A percentile compares a stretch with the other conserved stretches of the same genome.
These are phyloP conservation scores for Teleiodes luculella DNA, from an alignment of 2,888 invertebrate genomes.

Conservation along the genomic window DNA sequence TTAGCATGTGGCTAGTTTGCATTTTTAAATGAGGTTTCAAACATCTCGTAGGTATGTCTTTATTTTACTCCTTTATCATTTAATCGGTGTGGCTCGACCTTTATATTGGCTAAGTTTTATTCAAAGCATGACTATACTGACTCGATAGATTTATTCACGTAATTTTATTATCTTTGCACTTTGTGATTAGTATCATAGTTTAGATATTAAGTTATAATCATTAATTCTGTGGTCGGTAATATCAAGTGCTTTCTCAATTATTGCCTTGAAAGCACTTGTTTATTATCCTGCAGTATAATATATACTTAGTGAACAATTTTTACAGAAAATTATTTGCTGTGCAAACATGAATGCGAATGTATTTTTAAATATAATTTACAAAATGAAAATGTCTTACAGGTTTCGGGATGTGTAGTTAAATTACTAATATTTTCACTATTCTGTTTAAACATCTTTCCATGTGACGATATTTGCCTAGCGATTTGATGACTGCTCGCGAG, in stretches of 20 bases:
- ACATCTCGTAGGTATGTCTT: not conserved
- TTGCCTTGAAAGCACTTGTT: not conserved
- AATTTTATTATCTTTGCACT: constrained; percentile 4
- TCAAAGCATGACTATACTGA: constrained; percentile 11
- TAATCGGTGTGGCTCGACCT: constrained; percentile 10
- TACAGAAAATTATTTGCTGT: constrained; percentile 14
- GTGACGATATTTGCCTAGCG: constrained; percentile 10
- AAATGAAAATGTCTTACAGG: constrained; percentile 6
- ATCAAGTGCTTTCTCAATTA: not conserved
- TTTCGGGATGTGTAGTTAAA: not conserved
- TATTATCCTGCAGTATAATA: not conserved
- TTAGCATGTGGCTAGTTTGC: constrained; percentile 5
- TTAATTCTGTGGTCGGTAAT: constrained; percentile 4
- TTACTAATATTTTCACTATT: not conserved
- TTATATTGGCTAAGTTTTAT: constrained; percentile 2
- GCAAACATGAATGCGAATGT: constrained; percentile 19
- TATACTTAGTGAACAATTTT: constrained; percentile 10
- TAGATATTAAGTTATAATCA: not conserved
- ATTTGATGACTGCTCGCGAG: constrained; percentile 12
- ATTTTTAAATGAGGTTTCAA: not conserved
- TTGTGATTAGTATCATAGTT: not conserved
- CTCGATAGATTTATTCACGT: not conserved
- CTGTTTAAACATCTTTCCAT: not conserved
- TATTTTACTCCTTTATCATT: not conserved
- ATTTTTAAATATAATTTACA: not conserved